phyloP scores from a whole-genome alignment of 2,888 invertebrate species.

The Xestobium rufovillosum region DNA sequence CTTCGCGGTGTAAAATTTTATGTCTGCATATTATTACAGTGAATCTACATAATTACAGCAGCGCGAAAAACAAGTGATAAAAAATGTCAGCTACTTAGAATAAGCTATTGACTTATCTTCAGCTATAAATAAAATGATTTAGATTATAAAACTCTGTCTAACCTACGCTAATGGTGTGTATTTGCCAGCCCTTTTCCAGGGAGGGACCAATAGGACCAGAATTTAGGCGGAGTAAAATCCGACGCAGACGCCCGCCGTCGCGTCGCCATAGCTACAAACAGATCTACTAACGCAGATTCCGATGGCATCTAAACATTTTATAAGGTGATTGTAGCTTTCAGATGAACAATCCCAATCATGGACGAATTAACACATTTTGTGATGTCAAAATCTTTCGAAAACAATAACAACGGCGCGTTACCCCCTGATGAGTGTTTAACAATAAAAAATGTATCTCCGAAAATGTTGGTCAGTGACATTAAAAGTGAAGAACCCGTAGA shows the following conservation, averaged over 20 bases:
- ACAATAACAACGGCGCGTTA: conserved; percentile 41
- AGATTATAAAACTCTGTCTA: neutral
- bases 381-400: conserved; percentile 78
- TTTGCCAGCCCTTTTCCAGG: conserved; percentile 20
- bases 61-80: conserved; percentile 41
- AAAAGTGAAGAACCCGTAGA: conserved; percentile 34
- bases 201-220: conserved; percentile 20
- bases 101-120: conserved; percentile 42
- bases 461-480: conserved; percentile 22
- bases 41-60: conserved; percentile 41
- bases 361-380: conserved; percentile 88
- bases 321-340: conserved; percentile 39
- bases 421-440: conserved; percentile 26
- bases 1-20: conserved; percentile 27
- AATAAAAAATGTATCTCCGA: conserved; percentile 16
- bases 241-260: conserved; percentile 34
- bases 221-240: conserved; percentile 32
- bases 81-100: conserved; percentile 42
- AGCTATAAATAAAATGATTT: conserved; percentile 32
- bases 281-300: conserved; percentile 29
- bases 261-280: conserved; percentile 37
- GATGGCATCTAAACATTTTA: conserved; percentile 38
- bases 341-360: conserved; percentile 48
- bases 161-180: neutral
- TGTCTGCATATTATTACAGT: conserved; percentile 34